Conservation (phyloP, 2,113 vertebrate genomes). For the Hyperoodon ampullatus region DNA sequence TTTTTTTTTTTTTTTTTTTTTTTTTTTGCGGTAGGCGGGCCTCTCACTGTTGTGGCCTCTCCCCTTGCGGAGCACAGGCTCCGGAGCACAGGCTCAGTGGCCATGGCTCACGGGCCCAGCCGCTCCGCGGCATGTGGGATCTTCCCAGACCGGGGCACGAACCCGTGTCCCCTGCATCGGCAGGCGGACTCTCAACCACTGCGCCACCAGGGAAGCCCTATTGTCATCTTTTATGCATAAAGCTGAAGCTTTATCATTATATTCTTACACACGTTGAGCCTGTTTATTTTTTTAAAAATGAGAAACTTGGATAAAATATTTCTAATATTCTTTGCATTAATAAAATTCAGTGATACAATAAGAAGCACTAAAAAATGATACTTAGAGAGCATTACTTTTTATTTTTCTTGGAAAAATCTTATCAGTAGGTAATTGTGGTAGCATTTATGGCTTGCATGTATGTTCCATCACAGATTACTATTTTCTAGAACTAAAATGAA, state of each 20-base stretch:
- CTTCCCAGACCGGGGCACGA: too few relatives aligned
- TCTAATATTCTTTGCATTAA: constrained; percentile 19
- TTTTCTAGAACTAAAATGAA: constrained; percentile 23
- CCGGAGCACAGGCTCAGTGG: too few relatives aligned
- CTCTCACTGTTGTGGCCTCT: too few relatives aligned
- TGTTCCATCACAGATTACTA: background rate
- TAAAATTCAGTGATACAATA: background rate
- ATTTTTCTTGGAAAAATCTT: constrained; percentile 30
- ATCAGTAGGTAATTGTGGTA: background rate
- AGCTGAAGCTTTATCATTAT: constrained; percentile 1
- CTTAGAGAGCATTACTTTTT: background rate
- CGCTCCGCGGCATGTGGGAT: too few relatives aligned
- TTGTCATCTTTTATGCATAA: background rate
- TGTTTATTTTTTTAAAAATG: background rate
- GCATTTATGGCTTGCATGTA: background rate
- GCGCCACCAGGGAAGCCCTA: too few relatives aligned
- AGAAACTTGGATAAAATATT: constrained; percentile 32
- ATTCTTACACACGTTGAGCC: background rate
- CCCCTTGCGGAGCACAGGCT: too few relatives aligned
- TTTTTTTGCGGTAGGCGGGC: too few relatives aligned
- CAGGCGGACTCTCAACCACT: too few relatives aligned
- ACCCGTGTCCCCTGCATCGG: too few relatives aligned
- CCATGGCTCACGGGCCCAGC: too few relatives aligned
- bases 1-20: too few relatives aligned
- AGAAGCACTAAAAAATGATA: background rate